A percentile compares a stretch with the other conserved stretches of the same genome.
Conservation (phyloP, 2,113 vertebrate genomes). For the Coptodon rendalli region DNA sequence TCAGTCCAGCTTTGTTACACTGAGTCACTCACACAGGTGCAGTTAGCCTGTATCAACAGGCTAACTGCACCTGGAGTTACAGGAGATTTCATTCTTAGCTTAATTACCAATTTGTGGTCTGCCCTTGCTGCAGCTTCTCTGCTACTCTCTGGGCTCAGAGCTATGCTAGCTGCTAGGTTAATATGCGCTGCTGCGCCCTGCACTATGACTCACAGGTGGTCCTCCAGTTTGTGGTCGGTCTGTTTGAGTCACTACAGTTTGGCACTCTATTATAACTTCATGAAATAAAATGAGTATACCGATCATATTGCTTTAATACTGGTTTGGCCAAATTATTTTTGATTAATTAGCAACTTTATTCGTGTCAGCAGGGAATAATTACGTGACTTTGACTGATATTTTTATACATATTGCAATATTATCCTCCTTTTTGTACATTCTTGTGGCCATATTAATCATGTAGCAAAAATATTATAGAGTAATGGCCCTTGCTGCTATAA, state of each 20-base stretch:
- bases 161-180: background rate
- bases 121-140: background rate
- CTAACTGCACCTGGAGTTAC: background rate
- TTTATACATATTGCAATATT: background rate
- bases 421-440: background rate
- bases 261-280: background rate
- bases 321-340: background rate
- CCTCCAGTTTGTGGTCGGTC: background rate
- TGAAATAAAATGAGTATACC: background rate
- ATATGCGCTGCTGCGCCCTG: background rate
- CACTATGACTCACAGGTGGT: background rate
- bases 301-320: background rate
- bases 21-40: background rate
- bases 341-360: background rate
- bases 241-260: background rate
- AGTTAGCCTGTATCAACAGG: background rate
- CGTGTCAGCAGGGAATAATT: background rate
- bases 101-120: background rate
- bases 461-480: rapidly evolving
- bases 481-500: background rate
- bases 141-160: background rate
- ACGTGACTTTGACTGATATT: background rate
- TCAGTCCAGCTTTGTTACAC: background rate
- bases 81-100: background rate
- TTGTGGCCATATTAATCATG: background rate